Conservation (phyloP, 2,797 vertebrate genomes). For the Poliocrania exsul region DNA sequence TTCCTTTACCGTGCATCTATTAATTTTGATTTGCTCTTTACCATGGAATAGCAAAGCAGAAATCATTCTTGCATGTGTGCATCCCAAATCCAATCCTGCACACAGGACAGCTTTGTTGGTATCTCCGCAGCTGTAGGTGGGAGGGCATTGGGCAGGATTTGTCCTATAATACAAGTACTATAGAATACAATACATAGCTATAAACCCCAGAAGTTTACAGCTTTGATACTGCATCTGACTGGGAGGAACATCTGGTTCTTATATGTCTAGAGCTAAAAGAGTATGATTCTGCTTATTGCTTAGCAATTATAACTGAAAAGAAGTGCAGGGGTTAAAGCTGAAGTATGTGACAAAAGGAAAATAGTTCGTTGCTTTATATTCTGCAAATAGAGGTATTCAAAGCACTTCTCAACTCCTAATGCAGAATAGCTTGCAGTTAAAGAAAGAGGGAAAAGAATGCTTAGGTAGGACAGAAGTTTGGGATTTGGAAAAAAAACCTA, state of each 20-base stretch:
- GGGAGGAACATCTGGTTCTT: conserved; percentile 29
- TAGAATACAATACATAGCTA: background rate
- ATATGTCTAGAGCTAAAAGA: conserved; percentile 3
- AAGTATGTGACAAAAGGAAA: background rate
- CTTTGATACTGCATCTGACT: background rate
- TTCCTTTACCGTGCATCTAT: background rate
- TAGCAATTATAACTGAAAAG: background rate
- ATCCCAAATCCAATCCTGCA: background rate
- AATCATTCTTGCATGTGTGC: background rate
- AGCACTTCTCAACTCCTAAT: background rate
- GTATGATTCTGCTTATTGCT: background rate
- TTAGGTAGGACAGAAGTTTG: conserved; percentile 12
- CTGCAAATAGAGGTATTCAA: background rate
- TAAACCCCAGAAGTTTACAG: background rate
- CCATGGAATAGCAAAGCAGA: background rate
- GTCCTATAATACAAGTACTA: background rate
- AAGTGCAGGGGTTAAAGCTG: conserved; percentile 24
- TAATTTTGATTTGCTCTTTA: background rate
- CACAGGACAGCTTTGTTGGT: background rate
- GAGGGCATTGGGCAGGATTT: background rate
- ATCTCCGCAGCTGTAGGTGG: background rate
- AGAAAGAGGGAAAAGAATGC: background rate
- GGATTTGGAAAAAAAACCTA: background rate
- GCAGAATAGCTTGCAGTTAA: background rate
- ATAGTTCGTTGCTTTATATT: background rate